These are phyloP conservation scores for Corythoichthys haematopterus DNA, from an alignment of 2,113 vertebrate species.

Conservation along the genomic window DNA sequence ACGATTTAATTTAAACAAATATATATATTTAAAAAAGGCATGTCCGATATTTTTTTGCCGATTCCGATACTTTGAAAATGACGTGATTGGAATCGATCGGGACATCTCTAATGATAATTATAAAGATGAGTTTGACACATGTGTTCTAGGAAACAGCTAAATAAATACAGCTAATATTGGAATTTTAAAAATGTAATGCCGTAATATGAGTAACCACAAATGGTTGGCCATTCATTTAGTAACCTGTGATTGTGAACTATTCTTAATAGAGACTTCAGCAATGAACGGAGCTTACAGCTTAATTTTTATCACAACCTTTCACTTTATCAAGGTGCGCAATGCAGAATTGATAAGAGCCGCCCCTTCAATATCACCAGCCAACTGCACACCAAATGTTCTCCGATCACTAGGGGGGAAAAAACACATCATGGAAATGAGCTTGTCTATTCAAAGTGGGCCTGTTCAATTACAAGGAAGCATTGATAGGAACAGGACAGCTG, in stretches of 20 bases:
- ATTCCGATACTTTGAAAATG: too few species aligned
- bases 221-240: not conserved
- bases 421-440: conserved; percentile 56
- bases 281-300: not conserved
- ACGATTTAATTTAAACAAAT: too few species aligned
- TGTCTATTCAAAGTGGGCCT: conserved; percentile 40
- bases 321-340: conserved; percentile 34
- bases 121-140: not conserved
- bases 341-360: conserved; percentile 42
- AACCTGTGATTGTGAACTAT: not conserved
- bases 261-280: not conserved
- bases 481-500: conserved; percentile 67
- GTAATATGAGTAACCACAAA: not conserved
- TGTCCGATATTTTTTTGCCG: too few species aligned
- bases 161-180: not conserved
- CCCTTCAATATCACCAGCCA: conserved; percentile 28
- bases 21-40: too few species aligned
- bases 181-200: not conserved
- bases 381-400: conserved; percentile 35
- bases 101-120: not conserved
- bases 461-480: conserved; percentile 53
- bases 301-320: conserved; percentile 13
- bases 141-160: not conserved
- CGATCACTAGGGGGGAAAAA: conserved; percentile 11
- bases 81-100: too few species aligned